Conservation (phyloP, 2,888 invertebrate species). For the Nipponacmea schrenckii region DNA sequence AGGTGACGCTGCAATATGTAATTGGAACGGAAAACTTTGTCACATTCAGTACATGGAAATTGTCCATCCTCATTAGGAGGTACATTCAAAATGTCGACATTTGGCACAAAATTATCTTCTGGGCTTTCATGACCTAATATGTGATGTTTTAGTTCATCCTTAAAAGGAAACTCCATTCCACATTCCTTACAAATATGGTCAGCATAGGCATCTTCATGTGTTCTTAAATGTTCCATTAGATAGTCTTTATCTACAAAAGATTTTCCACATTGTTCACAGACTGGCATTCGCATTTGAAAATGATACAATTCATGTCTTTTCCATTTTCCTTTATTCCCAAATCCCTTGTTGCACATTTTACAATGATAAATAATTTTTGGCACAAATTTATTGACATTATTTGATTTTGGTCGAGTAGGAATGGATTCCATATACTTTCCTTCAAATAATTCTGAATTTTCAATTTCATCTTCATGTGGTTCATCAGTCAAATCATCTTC, state of each 20-base stretch:
- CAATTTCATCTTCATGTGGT: not conserved
- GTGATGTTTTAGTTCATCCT: not conserved
- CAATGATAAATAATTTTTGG: not conserved
- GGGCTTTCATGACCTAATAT: not conserved
- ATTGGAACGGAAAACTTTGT: not conserved
- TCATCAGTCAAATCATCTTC: not conserved
- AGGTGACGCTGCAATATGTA: not conserved
- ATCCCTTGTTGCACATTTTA: not conserved
- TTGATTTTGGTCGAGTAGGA: not conserved
- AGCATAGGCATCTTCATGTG: not conserved
- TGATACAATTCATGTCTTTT: not conserved
- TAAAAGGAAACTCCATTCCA: constrained; percentile 1
- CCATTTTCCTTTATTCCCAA: not conserved
- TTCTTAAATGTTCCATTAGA: not conserved
- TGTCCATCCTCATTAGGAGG: not conserved
- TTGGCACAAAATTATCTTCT: not conserved
- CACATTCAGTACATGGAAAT: not conserved
- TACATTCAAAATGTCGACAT: not conserved
- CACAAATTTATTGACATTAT: not conserved
- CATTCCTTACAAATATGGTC: not conserved
- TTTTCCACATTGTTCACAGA: not conserved
- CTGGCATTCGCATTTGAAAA: not conserved
- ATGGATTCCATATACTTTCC: not conserved
- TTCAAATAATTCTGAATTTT: not conserved
- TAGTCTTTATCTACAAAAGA: constrained; percentile 4